phyloP scores from a whole-genome alignment of 2,797 vertebrate genomes.

The Pangasius krempfi region DNA sequence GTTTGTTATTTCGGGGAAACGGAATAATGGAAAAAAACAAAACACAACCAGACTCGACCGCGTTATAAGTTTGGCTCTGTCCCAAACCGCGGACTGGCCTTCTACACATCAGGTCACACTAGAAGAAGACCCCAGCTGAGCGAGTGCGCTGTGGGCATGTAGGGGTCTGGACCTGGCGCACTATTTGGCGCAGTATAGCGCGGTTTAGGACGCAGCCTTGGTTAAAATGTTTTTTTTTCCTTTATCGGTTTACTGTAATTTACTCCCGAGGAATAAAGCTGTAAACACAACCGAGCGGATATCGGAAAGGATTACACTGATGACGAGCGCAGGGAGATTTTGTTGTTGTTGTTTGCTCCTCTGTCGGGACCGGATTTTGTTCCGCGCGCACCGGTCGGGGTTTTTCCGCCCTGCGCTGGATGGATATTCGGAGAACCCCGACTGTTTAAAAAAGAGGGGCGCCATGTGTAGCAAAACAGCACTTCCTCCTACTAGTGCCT shows the following conservation, averaged over 20 bases:
- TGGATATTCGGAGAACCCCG: conserved; percentile 14
- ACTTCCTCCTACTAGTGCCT: conserved; percentile 33
- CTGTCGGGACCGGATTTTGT: conserved; percentile 60
- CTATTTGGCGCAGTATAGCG: neutral
- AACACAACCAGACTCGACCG: neutral
- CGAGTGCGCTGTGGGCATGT: neutral
- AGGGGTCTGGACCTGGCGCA: too few species aligned
- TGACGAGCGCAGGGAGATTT: conserved; percentile 56
- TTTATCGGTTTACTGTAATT: conserved; percentile 15
- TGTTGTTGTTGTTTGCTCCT: conserved; percentile 43
- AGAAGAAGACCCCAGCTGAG: neutral
- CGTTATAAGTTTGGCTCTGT: neutral
- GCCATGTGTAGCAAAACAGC: conserved; percentile 46
- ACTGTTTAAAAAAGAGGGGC: neutral
- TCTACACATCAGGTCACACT: neutral
- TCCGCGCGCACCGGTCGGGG: conserved; percentile 68
- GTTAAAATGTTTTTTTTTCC: neutral
- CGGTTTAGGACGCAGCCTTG: neutral
- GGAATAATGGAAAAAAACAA: neutral
- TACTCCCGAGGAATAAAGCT: conserved; percentile 14
- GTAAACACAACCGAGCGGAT: conserved; percentile 29
- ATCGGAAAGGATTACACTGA: conserved; percentile 46
- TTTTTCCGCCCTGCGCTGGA: conserved; percentile 66
- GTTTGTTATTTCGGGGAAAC: neutral
- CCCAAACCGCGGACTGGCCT: neutral